These are phyloP conservation scores for Acrossocheilus fasciatus DNA, from an alignment of 2,797 vertebrate species.

Conservation along the genomic window DNA sequence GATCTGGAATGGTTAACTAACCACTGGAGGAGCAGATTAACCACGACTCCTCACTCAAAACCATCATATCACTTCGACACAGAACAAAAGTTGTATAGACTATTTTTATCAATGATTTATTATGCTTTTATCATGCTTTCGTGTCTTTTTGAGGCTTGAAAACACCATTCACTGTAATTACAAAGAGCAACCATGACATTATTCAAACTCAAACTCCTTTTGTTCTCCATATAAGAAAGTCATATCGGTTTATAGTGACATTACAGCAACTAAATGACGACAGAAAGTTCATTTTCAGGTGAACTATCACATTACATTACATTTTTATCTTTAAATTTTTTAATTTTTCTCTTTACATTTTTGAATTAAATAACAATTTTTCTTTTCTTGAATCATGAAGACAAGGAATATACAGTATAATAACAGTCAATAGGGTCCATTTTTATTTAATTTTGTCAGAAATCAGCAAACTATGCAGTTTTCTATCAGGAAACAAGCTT, in stretches of 20 bases:
- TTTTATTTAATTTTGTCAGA: not conserved
- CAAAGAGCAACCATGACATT: not conserved
- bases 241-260: not conserved
- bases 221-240: not conserved
- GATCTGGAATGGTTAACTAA: not conserved
- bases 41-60: not conserved
- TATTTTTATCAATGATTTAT: not conserved
- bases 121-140: not conserved
- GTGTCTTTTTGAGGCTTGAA: not conserved
- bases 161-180: not conserved
- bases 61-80: too few species aligned
- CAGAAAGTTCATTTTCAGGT: not conserved
- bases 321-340: too few species aligned
- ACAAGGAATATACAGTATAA: not conserved
- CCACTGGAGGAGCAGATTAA: not conserved
- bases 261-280: not conserved
- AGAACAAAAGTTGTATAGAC: not conserved
- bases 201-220: not conserved
- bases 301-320: not conserved
- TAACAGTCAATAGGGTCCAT: not conserved
- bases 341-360: too few species aligned
- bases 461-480: not conserved
- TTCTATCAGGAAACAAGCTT: slow-evolving; percentile 51
- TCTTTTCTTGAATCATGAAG: too few species aligned
- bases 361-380: too few species aligned